Evolutionary conservation across 2,113 vertebrate genomes (phyloP).

Genomic region (Anser brachyrhynchus): DNA sequence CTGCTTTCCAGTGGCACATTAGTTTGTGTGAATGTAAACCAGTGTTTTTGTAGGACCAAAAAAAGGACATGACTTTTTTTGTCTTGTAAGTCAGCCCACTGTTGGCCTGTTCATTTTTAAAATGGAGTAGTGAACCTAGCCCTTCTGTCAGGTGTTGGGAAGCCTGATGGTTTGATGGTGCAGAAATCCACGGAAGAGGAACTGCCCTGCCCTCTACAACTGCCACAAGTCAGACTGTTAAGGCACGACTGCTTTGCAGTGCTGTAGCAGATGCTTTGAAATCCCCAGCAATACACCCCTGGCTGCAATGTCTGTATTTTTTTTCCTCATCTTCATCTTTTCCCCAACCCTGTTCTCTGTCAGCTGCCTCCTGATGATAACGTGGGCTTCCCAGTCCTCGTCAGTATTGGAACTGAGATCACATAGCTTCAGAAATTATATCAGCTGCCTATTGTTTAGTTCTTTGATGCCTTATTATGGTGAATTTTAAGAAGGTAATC

Average conservation of each 20-base stretch:
- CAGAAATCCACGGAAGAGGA: not conserved
- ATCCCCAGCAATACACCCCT: not conserved
- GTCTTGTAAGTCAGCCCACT: not conserved
- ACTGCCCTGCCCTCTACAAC: not conserved
- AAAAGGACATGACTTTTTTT: not conserved
- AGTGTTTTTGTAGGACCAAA: rapidly evolving
- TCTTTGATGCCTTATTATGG: not conserved
- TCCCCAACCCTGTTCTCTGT: not conserved
- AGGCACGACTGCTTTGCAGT: not conserved
- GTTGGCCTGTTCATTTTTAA: not conserved
- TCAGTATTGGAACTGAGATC: not conserved
- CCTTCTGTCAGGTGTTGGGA: not conserved
- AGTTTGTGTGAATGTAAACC: not conserved
- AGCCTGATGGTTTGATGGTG: not conserved
- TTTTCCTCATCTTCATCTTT: not conserved
- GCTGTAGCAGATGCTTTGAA: not conserved
- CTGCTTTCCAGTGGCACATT: not conserved
- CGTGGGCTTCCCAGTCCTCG: rapidly evolving
- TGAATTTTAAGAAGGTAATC: not conserved
- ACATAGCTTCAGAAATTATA: not conserved
- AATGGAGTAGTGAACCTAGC: not conserved
- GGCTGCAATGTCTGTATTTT: not conserved
- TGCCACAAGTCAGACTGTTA: not conserved
- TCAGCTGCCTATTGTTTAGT: not conserved
- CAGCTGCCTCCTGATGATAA: not conserved